Conservation (phyloP, 2,888 invertebrate species). For the Melipona bicolor region DNA sequence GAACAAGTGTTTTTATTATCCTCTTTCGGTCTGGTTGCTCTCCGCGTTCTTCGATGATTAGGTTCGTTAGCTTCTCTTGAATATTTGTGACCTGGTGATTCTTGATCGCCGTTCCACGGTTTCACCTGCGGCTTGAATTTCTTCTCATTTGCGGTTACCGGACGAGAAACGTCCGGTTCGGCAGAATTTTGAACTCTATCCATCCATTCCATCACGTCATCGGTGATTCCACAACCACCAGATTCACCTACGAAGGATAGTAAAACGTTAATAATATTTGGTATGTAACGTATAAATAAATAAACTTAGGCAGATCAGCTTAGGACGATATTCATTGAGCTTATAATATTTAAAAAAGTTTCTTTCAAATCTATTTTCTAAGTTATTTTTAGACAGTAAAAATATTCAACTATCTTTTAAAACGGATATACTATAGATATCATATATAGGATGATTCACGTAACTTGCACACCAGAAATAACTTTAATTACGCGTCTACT, state of each 20-base stretch:
- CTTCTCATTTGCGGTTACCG: conserved; percentile 83
- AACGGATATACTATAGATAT: no score
- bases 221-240: conserved; percentile 94
- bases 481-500: no score
- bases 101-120: conserved; percentile 77
- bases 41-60: conserved; percentile 84
- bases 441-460: no score
- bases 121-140: conserved; percentile 74
- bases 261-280: background rate
- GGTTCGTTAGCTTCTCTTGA: conserved; percentile 90
- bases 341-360: background rate
- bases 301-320: background rate
- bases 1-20: conserved; percentile 96
- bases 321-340: background rate
- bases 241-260: conserved; percentile 88
- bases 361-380: no score
- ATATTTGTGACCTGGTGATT: conserved; percentile 90
- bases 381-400: no score
- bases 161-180: conserved; percentile 70
- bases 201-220: conserved; percentile 96
- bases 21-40: conserved; percentile 87
- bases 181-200: conserved; percentile 93
- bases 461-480: no score
- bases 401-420: no score
- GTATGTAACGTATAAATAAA: background rate